A percentile compares a stretch with the other conserved stretches of the same genome.
Evolutionary conservation across 2,888 invertebrate genomes (phyloP).

Genomic region (Eurytoma adleriae): DNA sequence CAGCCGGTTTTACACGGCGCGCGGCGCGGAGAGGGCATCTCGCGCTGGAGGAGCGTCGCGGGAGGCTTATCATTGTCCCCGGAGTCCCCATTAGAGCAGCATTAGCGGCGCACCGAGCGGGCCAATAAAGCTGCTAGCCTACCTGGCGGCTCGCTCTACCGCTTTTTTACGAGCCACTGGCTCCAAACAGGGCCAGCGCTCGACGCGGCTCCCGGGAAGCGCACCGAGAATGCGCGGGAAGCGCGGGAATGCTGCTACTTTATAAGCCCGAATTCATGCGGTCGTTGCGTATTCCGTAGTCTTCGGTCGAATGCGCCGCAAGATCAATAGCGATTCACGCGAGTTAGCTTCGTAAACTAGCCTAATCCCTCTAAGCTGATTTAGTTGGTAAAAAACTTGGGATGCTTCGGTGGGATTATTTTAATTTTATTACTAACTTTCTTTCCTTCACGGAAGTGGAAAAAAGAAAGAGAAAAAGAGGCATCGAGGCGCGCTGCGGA

Average conservation of each 20-base stretch:
- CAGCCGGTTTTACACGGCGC: conserved; percentile 71
- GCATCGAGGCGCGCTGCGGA: too few relatives aligned
- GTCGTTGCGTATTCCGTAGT: too few relatives aligned
- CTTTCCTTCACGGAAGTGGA: too few relatives aligned
- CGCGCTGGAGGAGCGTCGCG: not conserved
- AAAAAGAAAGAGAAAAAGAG: not conserved
- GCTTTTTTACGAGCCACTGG: not conserved
- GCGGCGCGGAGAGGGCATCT: conserved; percentile 56
- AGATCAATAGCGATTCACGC: too few relatives aligned
- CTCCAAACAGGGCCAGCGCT: not conserved
- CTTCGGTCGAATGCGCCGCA: too few relatives aligned
- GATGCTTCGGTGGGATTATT: too few relatives aligned
- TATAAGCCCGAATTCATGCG: too few relatives aligned
- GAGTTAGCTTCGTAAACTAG: too few relatives aligned
- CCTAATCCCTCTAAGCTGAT: too few relatives aligned
- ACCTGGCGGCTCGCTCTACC: not conserved
- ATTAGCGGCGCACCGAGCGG: conserved; percentile 9
- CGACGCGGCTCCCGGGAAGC: not conserved
- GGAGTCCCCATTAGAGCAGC: conserved; percentile 34
- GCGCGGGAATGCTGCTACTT: not conserved
- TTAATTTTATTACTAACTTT: too few relatives aligned
- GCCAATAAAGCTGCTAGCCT: conserved; percentile 28
- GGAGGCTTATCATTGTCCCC: conserved; percentile 25
- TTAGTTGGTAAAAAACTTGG: too few relatives aligned
- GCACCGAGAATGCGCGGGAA: not conserved